Evolutionary conservation across 1,140 invertebrate species (phyloP).

Genomic region (Drosophila lacteicornis): DNA sequence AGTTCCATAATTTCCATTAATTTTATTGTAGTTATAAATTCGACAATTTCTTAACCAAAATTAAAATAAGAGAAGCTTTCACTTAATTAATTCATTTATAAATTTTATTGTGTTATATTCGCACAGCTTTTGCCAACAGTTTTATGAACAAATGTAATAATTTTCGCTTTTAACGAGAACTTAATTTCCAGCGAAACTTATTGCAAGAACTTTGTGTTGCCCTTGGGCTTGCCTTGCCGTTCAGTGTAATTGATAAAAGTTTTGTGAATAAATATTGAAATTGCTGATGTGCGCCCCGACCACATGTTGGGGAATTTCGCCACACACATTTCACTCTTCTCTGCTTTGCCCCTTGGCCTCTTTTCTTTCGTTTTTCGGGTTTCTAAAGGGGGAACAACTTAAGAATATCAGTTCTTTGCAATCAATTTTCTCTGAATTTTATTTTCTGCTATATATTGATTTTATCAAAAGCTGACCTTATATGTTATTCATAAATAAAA

Average conservation of each 20-base stretch:
- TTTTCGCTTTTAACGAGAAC: neutral
- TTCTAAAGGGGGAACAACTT: neutral
- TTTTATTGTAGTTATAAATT: too few species aligned
- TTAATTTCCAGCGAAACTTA: constrained; percentile 9
- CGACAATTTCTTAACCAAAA: too few species aligned
- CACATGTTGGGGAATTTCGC: constrained; percentile 70
- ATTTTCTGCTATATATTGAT: neutral
- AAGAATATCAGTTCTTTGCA: neutral
- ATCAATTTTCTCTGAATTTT: constrained; percentile 1
- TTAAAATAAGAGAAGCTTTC: too few species aligned
- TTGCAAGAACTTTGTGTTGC: constrained; percentile 4
- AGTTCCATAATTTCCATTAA: too few species aligned
- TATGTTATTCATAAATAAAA: neutral
- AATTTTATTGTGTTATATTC: neutral
- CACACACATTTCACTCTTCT: constrained; percentile 32
- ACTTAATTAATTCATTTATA: neutral
- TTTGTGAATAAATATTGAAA: constrained; percentile 56
- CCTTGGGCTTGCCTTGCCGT: constrained; percentile 13
- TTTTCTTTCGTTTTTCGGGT: neutral
- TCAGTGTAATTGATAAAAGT: constrained; percentile 58
- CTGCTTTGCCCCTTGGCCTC: constrained; percentile 12
- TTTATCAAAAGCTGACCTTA: neutral
- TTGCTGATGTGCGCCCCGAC: constrained; percentile 46
- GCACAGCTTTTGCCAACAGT: neutral
- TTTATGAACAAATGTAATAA: neutral